Evolutionary conservation across 2,797 vertebrate species (phyloP), one percentile per base, ranked within the genome.

Genomic region (Xiphorhynchus erythropygius): DNA sequence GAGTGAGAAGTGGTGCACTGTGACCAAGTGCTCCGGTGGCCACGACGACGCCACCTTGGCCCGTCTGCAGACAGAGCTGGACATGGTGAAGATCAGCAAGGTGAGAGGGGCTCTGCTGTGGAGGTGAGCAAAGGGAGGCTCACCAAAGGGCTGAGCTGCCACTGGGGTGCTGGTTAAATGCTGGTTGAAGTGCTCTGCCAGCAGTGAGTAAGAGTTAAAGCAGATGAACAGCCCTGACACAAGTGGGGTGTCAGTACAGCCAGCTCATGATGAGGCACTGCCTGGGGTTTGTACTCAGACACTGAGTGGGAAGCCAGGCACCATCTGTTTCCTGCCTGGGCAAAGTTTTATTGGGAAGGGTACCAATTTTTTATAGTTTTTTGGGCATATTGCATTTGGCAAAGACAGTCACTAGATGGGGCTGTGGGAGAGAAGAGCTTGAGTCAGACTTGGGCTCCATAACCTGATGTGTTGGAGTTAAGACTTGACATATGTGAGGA

Each of bases 61-160:
- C 1, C 97, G 99, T 9, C 98, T 99, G 83, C 99, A 99, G 95
- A 99, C 98, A 4, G 99, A 99, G 87, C 97, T 99, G 96, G 99
- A 99, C 53, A 98, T 99, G 98, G 98, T 99, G 97, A 99, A 99
- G 97, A 99, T 99, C 96, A 99, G 99, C 98, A 99, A 99, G 99
- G 99, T 98, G 84, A 97, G 96, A 37, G 39, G 23, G 21, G 27
- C 56, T 47, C 37, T 24, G 46, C 50, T 14, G 1, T 5, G 42
- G 35, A 28, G 46, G 18, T 2, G 1, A 30, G 47, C 16, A 16
- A 11, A 22, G 70, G 35, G 24, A 4, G 2, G 39, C 55, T 73
- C 53, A 37, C 73, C 33, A n/a, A 23, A 75, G 73, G 35, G 32
- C 67, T 76, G 74, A 56, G 77, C 41, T 49, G 3, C 19, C 10